Evolutionary conservation across 1,140 invertebrate genomes (phyloP), one percentile per base, ranked within the genome.

Genomic region (Drosophila tsacasi): DNA sequence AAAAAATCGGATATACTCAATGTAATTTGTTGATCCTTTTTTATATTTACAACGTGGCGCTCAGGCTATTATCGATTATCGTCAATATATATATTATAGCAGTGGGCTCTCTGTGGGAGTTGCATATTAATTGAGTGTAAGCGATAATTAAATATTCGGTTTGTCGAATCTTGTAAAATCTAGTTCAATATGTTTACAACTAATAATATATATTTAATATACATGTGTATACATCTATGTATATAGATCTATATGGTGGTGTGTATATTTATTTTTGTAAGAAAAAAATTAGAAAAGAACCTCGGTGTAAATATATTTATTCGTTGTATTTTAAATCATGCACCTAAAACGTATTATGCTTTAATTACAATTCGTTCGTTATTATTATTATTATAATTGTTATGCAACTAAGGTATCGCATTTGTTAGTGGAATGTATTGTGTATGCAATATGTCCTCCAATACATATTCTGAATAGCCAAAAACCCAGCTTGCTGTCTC

Each of bases 321-420:
- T 90, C 85, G 85, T 90, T 90, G 85, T 90, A 90, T 90, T 81
- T 85, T 82, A 90, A 90, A 90, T 90, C 72, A 90, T 90, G 81
- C 83, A 67, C 66, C 66, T 67, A 60, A 83, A 86, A 74, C 67
- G 81, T 72, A 67, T 79, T 76, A 81, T 68, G 65, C 42, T 79
- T 80, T 83, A 68, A 83, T 87, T 81, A 83, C 77, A 89, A 64
- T 65, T 67, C 50, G 83, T 81, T 79, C 32, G 19, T 55, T 21
- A 55, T 82, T 79, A 87, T 71, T 65, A 62, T 72, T 66, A 60
- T 49, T 87, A 74, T 83, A 68, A 68, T 79, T 76, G 63, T 42
- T 87, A 74, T 75, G 81, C 85, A 90, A 90, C 74, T 68, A 78
- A 81, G 62, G 81, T 67, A 66, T 75, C 82, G 61, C 64, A 49